These are phyloP conservation scores for Graptemys geographica DNA, from an alignment of 2,797 vertebrate species.

Conservation along the genomic window DNA sequence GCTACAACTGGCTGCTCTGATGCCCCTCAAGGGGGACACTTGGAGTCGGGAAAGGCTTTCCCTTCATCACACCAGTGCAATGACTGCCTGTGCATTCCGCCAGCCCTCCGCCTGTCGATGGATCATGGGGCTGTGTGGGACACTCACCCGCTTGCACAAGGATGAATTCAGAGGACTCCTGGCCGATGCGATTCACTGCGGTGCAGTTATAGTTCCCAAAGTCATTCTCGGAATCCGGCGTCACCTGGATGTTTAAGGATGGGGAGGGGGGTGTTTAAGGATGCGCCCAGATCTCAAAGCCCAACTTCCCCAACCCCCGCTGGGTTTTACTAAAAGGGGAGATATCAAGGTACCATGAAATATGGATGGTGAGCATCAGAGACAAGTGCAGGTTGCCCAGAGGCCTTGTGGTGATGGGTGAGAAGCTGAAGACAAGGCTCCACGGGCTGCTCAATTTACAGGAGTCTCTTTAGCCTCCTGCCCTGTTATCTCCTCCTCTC, in stretches of 20 bases:
- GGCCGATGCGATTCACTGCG: constrained; percentile 95
- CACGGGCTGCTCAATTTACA: not conserved
- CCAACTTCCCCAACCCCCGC: not conserved
- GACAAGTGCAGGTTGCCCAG: not conserved
- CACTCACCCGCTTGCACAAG: constrained; percentile 96
- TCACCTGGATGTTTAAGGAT: constrained; percentile 84
- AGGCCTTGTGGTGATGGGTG: not conserved
- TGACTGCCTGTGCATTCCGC: rapidly evolving
- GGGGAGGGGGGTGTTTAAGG: not conserved
- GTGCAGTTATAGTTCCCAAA: constrained; percentile 99
- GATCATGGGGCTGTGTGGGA: not conserved
- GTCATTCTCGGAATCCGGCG: constrained; percentile 95
- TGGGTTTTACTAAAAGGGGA: not conserved
- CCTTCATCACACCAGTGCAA: not conserved
- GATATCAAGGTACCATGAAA: not conserved
- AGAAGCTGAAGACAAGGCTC: not conserved
- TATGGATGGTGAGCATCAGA: rapidly evolving
- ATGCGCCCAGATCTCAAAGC: not conserved
- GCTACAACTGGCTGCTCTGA: not conserved
- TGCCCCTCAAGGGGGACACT: not conserved
- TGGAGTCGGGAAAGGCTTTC: rapidly evolving
- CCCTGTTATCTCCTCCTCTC: not conserved
- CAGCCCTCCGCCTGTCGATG: not conserved
- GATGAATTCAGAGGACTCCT: constrained; percentile 97
- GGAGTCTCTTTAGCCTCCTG: not conserved